A percentile compares a stretch with the other conserved stretches of the same genome.
These are phyloP conservation scores for Actias luna DNA, from an alignment of 2,888 invertebrate genomes.

Conservation along the genomic window DNA sequence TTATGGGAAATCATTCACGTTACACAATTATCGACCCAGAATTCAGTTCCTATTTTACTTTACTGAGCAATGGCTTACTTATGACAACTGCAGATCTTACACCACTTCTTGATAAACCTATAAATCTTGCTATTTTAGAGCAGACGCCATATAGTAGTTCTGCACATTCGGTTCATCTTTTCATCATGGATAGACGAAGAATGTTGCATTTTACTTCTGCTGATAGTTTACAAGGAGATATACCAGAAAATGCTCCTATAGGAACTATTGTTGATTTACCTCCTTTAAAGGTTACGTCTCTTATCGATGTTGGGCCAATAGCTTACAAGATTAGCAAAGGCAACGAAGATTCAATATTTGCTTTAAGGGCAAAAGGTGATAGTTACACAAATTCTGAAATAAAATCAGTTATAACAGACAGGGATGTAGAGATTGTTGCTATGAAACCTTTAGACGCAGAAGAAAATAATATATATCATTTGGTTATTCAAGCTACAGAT, in stretches of 20 bases:
- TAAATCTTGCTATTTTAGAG: conserved; percentile 90
- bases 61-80: conserved; percentile 92
- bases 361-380: conserved; percentile 83
- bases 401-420: conserved; percentile 79
- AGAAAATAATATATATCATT: conserved; percentile 84
- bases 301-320: conserved; percentile 85
- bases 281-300: conserved; percentile 86
- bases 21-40: conserved; percentile 87
- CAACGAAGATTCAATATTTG: conserved; percentile 88
- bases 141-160: conserved; percentile 90
- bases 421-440: conserved; percentile 89
- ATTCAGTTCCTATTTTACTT: conserved; percentile 92
- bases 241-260: conserved; percentile 88
- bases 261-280: conserved; percentile 88
- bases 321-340: conserved; percentile 91
- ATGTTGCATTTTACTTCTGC: conserved; percentile 89
- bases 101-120: conserved; percentile 90
- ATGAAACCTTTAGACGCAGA: conserved; percentile 91
- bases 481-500: conserved; percentile 91
- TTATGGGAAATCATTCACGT: conserved; percentile 81
- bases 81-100: conserved; percentile 95
- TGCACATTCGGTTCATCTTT: conserved; percentile 90
- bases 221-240: conserved; percentile 84
- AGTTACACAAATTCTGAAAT: conserved; percentile 67
- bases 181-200: conserved; percentile 90